These are phyloP conservation scores for Pemphigus obesinymphae DNA, from an alignment of 1,140 invertebrate species.

Conservation along the genomic window DNA sequence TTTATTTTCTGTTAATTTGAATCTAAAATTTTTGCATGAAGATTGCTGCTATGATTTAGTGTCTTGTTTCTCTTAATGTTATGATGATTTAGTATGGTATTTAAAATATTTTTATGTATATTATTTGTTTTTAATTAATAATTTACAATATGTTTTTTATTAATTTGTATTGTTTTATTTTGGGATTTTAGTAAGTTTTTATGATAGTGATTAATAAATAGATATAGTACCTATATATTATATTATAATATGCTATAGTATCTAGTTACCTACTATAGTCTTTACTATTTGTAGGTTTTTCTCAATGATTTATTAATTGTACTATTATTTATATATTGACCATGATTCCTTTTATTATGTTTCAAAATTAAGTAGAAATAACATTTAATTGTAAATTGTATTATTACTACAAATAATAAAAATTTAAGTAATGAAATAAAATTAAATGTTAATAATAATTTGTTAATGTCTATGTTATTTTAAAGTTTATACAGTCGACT, in stretches of 20 bases:
- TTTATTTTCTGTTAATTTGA: not conserved
- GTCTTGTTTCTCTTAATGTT: constrained; percentile 1
- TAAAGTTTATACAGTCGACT: too few species aligned
- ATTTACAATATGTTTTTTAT: not conserved
- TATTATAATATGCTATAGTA: too few species aligned
- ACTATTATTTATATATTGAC: not conserved
- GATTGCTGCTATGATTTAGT: not conserved
- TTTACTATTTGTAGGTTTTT: not conserved
- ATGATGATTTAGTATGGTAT: not conserved
- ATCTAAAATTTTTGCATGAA: constrained; percentile 11
- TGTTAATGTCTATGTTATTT: too few species aligned
- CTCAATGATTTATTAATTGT: not conserved
- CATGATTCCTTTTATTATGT: too few species aligned
- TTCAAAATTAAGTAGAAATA: too few species aligned
- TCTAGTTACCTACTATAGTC: too few species aligned
- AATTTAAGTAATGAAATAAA: too few species aligned
- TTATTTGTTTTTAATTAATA: not conserved
- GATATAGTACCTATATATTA: too few species aligned
- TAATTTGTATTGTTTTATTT: not conserved
- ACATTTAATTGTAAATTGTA: too few species aligned
- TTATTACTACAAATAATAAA: too few species aligned
- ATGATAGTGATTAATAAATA: too few species aligned
- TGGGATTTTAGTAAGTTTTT: not conserved
- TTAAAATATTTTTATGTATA: not conserved
- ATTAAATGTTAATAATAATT: too few species aligned